phyloP scores from a whole-genome alignment of 2,888 invertebrate species.

The Microplitis manilae region DNA sequence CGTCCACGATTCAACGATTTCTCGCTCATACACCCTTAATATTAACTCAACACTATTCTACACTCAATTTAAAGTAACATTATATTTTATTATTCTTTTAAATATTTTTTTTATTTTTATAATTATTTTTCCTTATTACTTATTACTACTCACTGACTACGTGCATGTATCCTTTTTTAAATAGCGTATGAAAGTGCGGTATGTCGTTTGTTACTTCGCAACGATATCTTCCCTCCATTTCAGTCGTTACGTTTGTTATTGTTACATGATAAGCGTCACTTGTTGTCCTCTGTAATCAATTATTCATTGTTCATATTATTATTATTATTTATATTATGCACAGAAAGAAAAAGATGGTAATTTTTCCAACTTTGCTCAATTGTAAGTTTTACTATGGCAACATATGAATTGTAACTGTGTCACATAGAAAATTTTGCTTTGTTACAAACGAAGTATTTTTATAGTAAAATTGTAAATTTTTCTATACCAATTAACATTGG shows the following conservation, averaged over 20 bases:
- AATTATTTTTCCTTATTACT: slow-evolving; percentile 1
- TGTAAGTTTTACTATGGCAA: too few relatives aligned
- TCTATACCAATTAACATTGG: too few relatives aligned
- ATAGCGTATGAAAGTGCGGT: slow-evolving; percentile 81
- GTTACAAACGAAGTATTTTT: too few relatives aligned
- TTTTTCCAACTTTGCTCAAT: too few relatives aligned
- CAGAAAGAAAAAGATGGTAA: too few relatives aligned
- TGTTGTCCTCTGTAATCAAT: slow-evolving; percentile 59
- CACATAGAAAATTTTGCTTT: too few relatives aligned
- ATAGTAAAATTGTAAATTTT: too few relatives aligned
- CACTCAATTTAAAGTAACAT: not conserved
- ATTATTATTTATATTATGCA: not conserved
- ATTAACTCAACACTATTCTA: not conserved
- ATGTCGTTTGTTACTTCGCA: slow-evolving; percentile 85
- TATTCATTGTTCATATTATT: not conserved
- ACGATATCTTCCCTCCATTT: slow-evolving; percentile 81
- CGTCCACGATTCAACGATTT: not conserved
- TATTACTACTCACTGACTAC: slow-evolving; percentile 79
- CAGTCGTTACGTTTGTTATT: slow-evolving; percentile 79
- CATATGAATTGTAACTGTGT: too few relatives aligned
- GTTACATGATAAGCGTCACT: slow-evolving; percentile 74
- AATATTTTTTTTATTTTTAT: not conserved
- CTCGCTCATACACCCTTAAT: not conserved
- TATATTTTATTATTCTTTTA: not conserved
- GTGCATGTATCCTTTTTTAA: slow-evolving; percentile 79